A percentile compares a stretch with the other conserved stretches of the same genome.
Conservation (phyloP, 2,888 invertebrate species). For the Plusia festucae region DNA sequence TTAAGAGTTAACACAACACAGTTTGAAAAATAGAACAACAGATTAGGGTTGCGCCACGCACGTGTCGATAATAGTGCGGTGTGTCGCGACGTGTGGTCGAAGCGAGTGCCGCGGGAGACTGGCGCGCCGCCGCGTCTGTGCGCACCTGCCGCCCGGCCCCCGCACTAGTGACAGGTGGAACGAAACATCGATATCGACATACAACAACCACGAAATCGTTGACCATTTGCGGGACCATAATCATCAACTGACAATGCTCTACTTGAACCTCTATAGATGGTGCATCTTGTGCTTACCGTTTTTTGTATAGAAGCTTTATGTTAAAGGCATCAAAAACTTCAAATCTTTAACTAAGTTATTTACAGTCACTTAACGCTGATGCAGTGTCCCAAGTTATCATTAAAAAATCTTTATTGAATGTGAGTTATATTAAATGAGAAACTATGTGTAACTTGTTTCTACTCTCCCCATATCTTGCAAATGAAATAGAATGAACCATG, state of each 20-base stretch:
- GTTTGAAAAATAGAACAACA: conserved; percentile 77
- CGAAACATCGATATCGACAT: conserved; percentile 82
- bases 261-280: not conserved
- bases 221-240: not conserved
- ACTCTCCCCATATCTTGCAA: too few relatives aligned
- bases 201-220: conserved; percentile 17
- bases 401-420: too few relatives aligned
- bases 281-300: not conserved
- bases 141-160: conserved; percentile 85
- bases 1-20: conserved; percentile 80
- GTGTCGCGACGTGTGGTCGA: conserved; percentile 79
- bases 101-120: conserved; percentile 83
- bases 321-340: too few relatives aligned
- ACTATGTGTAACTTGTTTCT: too few relatives aligned
- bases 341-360: too few relatives aligned
- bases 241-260: not conserved
- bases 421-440: too few relatives aligned
- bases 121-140: conserved; percentile 87
- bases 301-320: too few relatives aligned
- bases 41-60: conserved; percentile 84
- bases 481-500: too few relatives aligned
- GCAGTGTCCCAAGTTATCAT: too few relatives aligned
- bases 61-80: conserved; percentile 75
- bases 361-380: too few relatives aligned
- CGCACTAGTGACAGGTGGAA: conserved; percentile 79